Percentiles rank a stretch among this genome's conserved stretches.
Conservation (phyloP, 2,888 invertebrate genomes). For the Pecten maximus region DNA sequence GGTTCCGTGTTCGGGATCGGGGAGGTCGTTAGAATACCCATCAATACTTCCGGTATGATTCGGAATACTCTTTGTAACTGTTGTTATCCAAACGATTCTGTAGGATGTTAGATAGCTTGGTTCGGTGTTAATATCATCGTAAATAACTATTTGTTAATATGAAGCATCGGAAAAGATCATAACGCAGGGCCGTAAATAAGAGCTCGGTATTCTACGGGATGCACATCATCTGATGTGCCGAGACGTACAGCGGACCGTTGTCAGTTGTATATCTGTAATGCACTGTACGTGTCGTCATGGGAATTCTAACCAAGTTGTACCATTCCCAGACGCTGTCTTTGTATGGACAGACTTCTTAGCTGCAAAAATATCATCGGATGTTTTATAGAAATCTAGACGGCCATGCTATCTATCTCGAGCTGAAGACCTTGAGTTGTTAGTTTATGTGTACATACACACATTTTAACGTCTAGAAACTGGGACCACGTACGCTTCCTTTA, state of each 20-base stretch:
- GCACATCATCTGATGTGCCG: neutral
- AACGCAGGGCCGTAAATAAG: neutral
- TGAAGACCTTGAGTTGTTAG: neutral
- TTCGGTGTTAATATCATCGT: neutral
- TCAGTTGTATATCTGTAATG: neutral
- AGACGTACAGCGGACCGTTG: neutral
- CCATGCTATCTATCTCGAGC: neutral
- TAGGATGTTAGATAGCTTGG: neutral
- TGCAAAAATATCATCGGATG: neutral
- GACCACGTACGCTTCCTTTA: too few species aligned
- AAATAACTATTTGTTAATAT: slow-evolving; percentile 11
- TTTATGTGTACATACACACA: too few species aligned
- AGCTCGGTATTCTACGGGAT: neutral
- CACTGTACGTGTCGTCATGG: neutral
- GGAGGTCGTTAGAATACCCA: neutral
- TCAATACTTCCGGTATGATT: slow-evolving; percentile 21
- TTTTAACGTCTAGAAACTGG: too few species aligned
- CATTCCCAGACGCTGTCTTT: neutral
- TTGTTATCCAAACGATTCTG: neutral
- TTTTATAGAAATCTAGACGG: neutral
- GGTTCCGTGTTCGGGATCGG: slow-evolving; percentile 13
- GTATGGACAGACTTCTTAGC: neutral
- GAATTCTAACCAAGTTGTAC: neutral
- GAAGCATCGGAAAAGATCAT: neutral
- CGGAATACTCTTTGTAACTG: neutral